Percentiles rank a stretch among this genome's conserved stretches.
Conservation (phyloP, 2,797 vertebrate species). For the Schizopygopsis pylzovi region DNA sequence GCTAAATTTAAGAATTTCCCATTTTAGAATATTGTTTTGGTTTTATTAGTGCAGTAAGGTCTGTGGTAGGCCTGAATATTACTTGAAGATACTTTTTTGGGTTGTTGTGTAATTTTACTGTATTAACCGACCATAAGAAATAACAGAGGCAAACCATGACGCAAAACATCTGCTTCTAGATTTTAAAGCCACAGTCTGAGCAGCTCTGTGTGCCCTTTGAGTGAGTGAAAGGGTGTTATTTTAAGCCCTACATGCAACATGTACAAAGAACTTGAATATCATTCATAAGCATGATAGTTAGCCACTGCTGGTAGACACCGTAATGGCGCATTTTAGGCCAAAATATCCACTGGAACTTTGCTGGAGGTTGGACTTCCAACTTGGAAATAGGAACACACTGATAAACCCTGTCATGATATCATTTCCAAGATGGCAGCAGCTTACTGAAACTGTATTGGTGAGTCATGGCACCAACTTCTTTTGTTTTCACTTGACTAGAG, state of each 20-base stretch:
- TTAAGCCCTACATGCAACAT: neutral
- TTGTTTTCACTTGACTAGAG: neutral
- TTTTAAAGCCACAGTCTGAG: neutral
- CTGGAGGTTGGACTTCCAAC: neutral
- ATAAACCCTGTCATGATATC: neutral
- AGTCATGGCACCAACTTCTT: neutral
- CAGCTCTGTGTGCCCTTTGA: neutral
- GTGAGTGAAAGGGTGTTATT: neutral
- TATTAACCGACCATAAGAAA: neutral
- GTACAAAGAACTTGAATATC: neutral
- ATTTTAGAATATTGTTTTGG: neutral
- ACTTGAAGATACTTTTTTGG: neutral
- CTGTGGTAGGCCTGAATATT: neutral
- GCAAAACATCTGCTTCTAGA: neutral
- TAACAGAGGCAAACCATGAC: neutral
- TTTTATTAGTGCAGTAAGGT: neutral
- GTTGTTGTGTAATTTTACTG: neutral
- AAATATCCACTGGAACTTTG: neutral
- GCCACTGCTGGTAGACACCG: neutral
- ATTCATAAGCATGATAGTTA: neutral
- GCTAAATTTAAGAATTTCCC: neutral
- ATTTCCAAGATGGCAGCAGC: neutral
- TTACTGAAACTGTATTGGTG: neutral
- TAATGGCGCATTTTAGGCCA: neutral
- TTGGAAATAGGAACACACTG: too few species aligned